phyloP scores from a whole-genome alignment of 2,797 vertebrate genomes.

The Lutjanus campechanus region DNA sequence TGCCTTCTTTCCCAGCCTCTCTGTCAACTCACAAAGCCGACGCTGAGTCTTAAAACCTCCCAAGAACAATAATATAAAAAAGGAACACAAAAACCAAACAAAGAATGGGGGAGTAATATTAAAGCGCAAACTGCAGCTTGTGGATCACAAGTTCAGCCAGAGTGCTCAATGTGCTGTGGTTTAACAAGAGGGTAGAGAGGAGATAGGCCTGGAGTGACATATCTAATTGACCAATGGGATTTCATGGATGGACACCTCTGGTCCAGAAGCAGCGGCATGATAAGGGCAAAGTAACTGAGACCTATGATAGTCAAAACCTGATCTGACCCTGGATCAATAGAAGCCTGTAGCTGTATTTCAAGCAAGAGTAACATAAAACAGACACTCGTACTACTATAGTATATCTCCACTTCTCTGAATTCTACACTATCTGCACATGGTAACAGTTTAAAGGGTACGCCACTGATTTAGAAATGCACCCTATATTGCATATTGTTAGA shows the following conservation, averaged over 20 bases:
- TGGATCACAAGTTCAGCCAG: slow-evolving; percentile 23
- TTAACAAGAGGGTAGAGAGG: slow-evolving; percentile 7
- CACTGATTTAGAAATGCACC: not conserved
- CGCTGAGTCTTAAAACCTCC: slow-evolving; percentile 18
- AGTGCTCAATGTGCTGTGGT: slow-evolving; percentile 16
- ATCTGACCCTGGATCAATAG: not conserved
- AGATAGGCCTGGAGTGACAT: slow-evolving; percentile 1
- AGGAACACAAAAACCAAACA: not conserved
- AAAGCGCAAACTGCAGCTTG: slow-evolving; percentile 6
- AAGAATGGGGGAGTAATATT: not conserved
- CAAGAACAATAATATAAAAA: not conserved
- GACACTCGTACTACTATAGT: no score
- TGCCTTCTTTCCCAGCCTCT: not conserved
- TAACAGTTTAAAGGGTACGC: not conserved
- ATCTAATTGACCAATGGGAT: slow-evolving; percentile 11
- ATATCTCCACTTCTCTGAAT: not conserved
- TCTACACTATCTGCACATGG: not conserved
- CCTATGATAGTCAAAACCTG: not conserved
- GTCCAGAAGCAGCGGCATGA: not conserved
- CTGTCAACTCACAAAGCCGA: slow-evolving; percentile 16
- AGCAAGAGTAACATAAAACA: not conserved
- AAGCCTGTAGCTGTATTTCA: not conserved
- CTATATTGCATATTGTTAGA: not conserved
- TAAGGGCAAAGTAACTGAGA: not conserved
- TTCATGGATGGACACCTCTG: not conserved